phyloP scores from a whole-genome alignment of 2,113 vertebrate species.

The Rana temporaria region DNA sequence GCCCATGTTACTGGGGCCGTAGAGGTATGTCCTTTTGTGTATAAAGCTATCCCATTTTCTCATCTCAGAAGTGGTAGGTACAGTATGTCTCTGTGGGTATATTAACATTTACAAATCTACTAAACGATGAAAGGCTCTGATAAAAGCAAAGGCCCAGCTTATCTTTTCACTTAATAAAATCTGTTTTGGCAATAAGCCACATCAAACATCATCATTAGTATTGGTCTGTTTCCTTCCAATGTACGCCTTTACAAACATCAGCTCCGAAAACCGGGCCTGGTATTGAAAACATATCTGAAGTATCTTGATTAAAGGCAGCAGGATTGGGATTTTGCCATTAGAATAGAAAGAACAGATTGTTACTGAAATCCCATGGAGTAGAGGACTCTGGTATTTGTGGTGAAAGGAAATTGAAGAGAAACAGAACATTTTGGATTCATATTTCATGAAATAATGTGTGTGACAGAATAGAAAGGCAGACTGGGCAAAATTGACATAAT shows the following conservation, averaged over 20 bases:
- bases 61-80: too few species aligned
- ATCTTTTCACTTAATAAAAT: not conserved
- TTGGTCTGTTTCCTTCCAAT: conserved; percentile 19
- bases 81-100: too few species aligned
- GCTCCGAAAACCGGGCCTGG: not conserved
- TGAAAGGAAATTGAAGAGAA: conserved; percentile 90
- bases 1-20: too few species aligned
- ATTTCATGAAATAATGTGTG: conserved; percentile 89
- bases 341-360: conserved; percentile 81
- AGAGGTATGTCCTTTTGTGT: too few species aligned
- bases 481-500: conserved; percentile 80
- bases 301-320: conserved; percentile 79
- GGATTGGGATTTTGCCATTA: conserved; percentile 74
- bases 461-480: conserved; percentile 81
- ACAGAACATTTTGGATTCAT: conserved; percentile 81
- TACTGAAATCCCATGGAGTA: conserved; percentile 71
- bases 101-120: too few species aligned
- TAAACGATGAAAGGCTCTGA: not conserved
- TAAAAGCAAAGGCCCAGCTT: not conserved
- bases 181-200: conserved; percentile 19
- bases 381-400: conserved; percentile 75
- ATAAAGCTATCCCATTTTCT: too few species aligned
- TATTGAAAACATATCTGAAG: conserved; percentile 70
- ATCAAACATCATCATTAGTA: conserved; percentile 8
- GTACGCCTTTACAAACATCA: conserved; percentile 33